A percentile compares a stretch with the other conserved stretches of the same genome.
Evolutionary conservation across 2,888 invertebrate genomes (phyloP).

Genomic region (Drosophila anomalata): DNA sequence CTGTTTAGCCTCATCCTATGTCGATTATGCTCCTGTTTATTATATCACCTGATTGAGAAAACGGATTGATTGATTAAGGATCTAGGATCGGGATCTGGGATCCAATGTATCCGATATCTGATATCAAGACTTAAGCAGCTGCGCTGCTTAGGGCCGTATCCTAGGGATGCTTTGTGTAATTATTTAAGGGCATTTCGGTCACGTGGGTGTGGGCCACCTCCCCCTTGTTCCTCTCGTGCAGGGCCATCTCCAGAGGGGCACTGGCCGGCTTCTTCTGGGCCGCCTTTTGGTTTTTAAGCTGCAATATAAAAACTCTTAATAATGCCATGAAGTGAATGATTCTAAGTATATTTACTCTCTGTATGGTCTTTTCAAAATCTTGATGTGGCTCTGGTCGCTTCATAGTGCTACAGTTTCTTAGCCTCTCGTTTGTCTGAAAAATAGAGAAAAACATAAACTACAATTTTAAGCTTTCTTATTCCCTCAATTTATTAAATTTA

Average conservation of each 20-base stretch:
- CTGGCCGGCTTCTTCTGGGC: constrained; percentile 82
- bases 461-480: too few relatives aligned
- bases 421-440: constrained; percentile 81
- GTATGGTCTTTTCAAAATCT: constrained; percentile 84
- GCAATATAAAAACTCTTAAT: constrained; percentile 12
- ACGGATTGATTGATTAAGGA: constrained; percentile 29
- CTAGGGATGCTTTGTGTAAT: constrained; percentile 83
- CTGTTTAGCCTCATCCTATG: constrained; percentile 35
- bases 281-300: constrained; percentile 84
- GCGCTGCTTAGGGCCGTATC: constrained; percentile 68
- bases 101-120: constrained; percentile 29
- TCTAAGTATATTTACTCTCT: constrained; percentile 79
- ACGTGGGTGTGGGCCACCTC: constrained; percentile 79
- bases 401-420: constrained; percentile 82
- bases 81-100: constrained; percentile 15
- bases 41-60: constrained; percentile 51
- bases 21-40: constrained; percentile 37
- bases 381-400: constrained; percentile 83
- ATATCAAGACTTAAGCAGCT: constrained; percentile 52
- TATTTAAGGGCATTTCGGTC: constrained; percentile 82
- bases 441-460: neutral
- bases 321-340: neutral
- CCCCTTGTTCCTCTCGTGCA: constrained; percentile 82
- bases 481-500: too few relatives aligned
- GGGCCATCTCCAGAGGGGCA: constrained; percentile 75